phyloP scores from a whole-genome alignment of 2,888 invertebrate genomes.

The Pherbina coryleti region DNA sequence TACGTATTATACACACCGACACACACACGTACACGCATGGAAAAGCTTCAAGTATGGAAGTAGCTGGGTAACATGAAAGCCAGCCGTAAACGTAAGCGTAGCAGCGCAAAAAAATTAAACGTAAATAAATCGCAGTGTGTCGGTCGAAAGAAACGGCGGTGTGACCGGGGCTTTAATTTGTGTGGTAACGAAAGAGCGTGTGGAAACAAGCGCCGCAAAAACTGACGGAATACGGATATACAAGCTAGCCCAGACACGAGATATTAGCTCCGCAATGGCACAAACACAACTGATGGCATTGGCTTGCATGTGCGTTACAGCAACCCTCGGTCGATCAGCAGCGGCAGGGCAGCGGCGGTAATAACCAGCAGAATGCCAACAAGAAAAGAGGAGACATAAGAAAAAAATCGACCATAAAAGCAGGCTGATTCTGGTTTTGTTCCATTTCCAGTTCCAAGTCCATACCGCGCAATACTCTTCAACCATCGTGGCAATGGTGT shows the following conservation, averaged over 20 bases:
- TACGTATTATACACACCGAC: not conserved
- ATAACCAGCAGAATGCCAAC: not conserved
- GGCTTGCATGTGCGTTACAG: constrained; percentile 35
- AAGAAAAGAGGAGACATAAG: not conserved
- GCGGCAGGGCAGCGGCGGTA: not conserved
- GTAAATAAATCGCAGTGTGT: not conserved
- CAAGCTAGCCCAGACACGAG: not conserved
- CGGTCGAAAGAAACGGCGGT: not conserved
- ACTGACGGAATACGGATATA: not conserved
- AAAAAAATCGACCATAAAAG: not conserved
- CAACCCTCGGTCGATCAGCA: constrained; percentile 15
- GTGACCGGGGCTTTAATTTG: not conserved
- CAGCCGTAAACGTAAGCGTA: no score
- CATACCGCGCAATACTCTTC: not conserved
- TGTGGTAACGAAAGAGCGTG: no score
- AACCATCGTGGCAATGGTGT: not conserved
- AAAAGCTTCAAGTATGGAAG: not conserved
- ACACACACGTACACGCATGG: not conserved
- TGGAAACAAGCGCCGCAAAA: not conserved
- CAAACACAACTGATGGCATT: constrained; percentile 32
- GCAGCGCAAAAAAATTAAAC: not conserved
- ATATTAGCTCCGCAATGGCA: constrained; percentile 24
- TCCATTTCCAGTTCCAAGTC: constrained; percentile 9
- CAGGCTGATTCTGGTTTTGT: constrained; percentile 32
- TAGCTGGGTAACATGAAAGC: not conserved